Evolutionary conservation across 37 sponge, comb jelly and placozoan species (phyloP).

Genomic region (Mnemiopsis leidyi): DNA sequence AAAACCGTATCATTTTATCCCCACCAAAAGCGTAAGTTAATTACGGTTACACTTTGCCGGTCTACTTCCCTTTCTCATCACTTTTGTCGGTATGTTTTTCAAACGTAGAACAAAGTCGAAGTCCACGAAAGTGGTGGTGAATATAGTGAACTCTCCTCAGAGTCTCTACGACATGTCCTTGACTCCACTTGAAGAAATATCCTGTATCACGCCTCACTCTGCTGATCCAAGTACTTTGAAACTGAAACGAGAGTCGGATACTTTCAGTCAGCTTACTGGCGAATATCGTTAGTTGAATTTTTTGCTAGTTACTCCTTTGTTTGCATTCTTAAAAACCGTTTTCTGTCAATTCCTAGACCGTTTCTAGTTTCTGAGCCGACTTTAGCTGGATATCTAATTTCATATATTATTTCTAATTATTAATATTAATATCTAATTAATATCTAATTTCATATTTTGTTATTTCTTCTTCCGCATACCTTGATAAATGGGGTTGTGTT

Average conservation of each 20-base stretch:
- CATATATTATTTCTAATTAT: too few species aligned
- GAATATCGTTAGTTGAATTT: slow-evolving; percentile 58
- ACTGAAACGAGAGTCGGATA: neutral
- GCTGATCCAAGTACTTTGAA: neutral
- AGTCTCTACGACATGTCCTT: slow-evolving; percentile 63
- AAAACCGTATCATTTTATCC: slow-evolving; percentile 16
- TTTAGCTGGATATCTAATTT: too few species aligned
- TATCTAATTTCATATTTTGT: too few species aligned
- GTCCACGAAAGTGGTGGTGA: neutral
- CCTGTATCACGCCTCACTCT: slow-evolving; percentile 44
- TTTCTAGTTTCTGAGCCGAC: too few species aligned
- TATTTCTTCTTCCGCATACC: too few species aligned
- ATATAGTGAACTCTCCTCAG: neutral
- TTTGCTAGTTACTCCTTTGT: too few species aligned
- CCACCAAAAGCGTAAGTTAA: neutral
- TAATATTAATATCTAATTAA: too few species aligned
- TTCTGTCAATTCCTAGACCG: too few species aligned
- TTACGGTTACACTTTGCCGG: neutral
- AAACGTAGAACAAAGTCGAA: neutral
- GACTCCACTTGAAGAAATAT: slow-evolving; percentile 49
- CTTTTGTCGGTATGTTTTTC: neutral
- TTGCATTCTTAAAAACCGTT: too few species aligned
- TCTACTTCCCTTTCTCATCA: neutral
- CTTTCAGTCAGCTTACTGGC: slow-evolving; percentile 36
- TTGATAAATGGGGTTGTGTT: too few species aligned